A percentile compares a stretch with the other conserved stretches of the same genome.
These are phyloP conservation scores for Maniola jurtina DNA, from an alignment of 1,140 invertebrate species.

Conservation along the genomic window DNA sequence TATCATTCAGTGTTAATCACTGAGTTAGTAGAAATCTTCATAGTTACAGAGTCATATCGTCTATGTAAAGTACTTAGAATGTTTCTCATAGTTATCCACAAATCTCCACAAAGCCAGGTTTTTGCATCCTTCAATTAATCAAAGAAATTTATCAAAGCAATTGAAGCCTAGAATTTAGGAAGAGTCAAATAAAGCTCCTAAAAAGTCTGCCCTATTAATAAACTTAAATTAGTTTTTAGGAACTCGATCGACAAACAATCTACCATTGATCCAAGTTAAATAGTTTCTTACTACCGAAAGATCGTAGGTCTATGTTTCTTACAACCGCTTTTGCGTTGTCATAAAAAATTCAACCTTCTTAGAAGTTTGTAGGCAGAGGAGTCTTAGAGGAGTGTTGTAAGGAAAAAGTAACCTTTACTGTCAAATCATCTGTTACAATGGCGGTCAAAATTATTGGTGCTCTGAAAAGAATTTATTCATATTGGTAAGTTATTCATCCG, in stretches of 20 bases:
- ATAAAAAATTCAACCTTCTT: slow-evolving; percentile 10
- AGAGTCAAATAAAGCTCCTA: too few relatives aligned
- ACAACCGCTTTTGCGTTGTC: slow-evolving; percentile 13
- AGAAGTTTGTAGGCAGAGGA: slow-evolving; percentile 3
- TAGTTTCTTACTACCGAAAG: neutral
- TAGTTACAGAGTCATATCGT: too few relatives aligned
- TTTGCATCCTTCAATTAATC: too few relatives aligned
- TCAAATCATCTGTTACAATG: slow-evolving; percentile 40
- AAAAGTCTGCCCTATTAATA: neutral
- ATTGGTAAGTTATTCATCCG: slow-evolving; percentile 26
- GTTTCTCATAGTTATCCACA: too few relatives aligned
- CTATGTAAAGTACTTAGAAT: too few relatives aligned
- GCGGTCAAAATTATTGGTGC: slow-evolving; percentile 55
- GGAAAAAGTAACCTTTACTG: neutral
- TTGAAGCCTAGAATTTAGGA: too few relatives aligned
- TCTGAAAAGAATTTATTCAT: slow-evolving; percentile 42
- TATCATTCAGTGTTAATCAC: too few relatives aligned
- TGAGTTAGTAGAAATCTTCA: too few relatives aligned
- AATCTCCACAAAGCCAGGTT: too few relatives aligned
- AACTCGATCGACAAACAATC: slow-evolving; percentile 10
- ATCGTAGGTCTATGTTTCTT: neutral
- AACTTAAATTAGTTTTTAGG: slow-evolving; percentile 5
- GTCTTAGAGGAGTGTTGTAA: neutral
- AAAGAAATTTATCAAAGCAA: too few relatives aligned
- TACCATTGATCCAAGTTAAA: slow-evolving; percentile 5